Percentiles rank a stretch among this genome's conserved stretches.
phyloP scores from a whole-genome alignment of 2,113 vertebrate genomes.

The Raja brachyura region DNA sequence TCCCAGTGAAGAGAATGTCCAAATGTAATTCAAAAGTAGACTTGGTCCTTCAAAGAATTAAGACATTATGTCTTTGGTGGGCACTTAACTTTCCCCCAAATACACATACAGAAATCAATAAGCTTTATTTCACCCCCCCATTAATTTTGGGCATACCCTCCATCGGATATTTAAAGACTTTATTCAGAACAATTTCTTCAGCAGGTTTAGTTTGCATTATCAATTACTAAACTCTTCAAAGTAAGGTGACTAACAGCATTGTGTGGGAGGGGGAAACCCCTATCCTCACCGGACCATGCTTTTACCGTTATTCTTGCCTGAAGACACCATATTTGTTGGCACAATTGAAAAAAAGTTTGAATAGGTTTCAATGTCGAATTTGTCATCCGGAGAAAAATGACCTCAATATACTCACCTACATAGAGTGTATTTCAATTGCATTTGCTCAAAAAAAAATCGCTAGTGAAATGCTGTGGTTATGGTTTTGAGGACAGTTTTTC shows the following conservation, averaged over 20 bases:
- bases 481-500: conserved; percentile 28
- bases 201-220: conserved; percentile 29
- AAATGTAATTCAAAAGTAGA: neutral
- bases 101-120: neutral
- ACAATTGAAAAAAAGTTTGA: neutral
- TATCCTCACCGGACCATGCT: neutral
- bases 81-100: neutral
- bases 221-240: conserved; percentile 6
- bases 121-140: neutral
- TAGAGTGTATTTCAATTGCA: neutral
- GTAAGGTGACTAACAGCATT: neutral
- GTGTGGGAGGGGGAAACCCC: conserved; percentile 25
- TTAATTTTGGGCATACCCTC: neutral
- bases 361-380: neutral
- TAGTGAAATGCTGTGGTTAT: conserved; percentile 1
- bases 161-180: neutral
- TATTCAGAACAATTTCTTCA: conserved; percentile 10
- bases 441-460: neutral
- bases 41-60: neutral
- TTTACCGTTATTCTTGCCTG: neutral
- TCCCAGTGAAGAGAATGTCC: neutral
- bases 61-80: neutral
- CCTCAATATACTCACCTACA: neutral
- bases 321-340: conserved; percentile 2
- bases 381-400: neutral